phyloP scores from a whole-genome alignment of 2,888 invertebrate genomes.

The Anodontia alba region DNA sequence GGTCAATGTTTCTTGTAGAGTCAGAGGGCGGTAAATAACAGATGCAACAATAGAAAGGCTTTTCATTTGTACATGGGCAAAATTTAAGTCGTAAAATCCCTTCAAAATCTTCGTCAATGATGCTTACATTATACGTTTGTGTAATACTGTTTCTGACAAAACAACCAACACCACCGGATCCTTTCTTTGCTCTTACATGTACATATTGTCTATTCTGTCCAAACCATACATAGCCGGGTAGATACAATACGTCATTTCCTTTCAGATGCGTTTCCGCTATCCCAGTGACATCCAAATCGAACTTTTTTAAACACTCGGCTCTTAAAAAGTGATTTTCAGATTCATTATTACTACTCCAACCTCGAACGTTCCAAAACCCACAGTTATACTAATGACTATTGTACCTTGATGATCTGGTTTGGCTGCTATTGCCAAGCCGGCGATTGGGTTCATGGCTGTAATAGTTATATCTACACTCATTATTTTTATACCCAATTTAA shows the following conservation, averaged over 20 bases:
- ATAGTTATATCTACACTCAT: neutral
- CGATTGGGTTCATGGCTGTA: neutral
- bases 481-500: neutral
- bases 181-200: neutral
- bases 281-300: neutral
- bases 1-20: neutral
- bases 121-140: neutral
- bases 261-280: constrained; percentile 11
- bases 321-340: neutral
- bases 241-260: neutral
- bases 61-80: neutral
- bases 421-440: neutral
- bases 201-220: constrained; percentile 4
- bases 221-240: neutral
- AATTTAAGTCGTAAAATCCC: constrained; percentile 4
- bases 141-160: neutral
- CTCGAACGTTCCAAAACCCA: constrained; percentile 13
- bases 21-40: constrained; percentile 15
- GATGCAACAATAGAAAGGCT: neutral
- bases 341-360: neutral
- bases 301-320: neutral
- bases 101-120: neutral
- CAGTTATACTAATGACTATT: neutral
- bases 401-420: neutral
- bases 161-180: neutral